A percentile compares a stretch with the other conserved stretches of the same genome.
phyloP scores from a whole-genome alignment of 2,888 invertebrate species.

The Limnephilus auricula region DNA sequence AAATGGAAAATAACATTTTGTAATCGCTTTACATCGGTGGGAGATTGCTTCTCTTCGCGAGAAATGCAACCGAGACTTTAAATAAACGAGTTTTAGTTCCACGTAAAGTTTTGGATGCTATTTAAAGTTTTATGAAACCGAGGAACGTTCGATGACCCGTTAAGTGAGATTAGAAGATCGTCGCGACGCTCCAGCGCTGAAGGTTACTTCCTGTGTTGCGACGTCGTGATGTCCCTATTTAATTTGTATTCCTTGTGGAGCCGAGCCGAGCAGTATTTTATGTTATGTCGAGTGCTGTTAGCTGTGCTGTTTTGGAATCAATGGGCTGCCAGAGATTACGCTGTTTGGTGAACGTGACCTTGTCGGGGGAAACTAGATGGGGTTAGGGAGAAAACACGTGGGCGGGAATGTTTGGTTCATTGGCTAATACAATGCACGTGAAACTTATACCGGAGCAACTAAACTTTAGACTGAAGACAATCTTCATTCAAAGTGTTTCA shows the following conservation, averaged over 20 bases:
- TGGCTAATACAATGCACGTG: neutral
- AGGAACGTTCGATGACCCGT: neutral
- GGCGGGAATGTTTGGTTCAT: neutral
- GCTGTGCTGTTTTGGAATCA: neutral
- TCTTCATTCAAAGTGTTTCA: neutral
- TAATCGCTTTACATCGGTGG: neutral
- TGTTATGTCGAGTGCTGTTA: constrained; percentile 11
- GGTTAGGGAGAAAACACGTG: neutral
- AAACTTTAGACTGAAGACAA: neutral
- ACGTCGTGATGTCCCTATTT: neutral
- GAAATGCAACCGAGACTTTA: neutral
- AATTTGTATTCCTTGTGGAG: constrained; percentile 16
- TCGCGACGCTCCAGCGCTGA: neutral
- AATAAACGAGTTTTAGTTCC: neutral
- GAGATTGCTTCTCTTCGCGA: neutral
- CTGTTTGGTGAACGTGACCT: neutral
- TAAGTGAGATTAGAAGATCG: neutral
- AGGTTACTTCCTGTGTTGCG: constrained; percentile 8
- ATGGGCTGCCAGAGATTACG: constrained; percentile 12
- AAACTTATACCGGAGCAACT: neutral
- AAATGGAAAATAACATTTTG: neutral
- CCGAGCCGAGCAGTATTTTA: neutral
- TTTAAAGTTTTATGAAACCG: constrained; percentile 29
- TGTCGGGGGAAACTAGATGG: neutral
- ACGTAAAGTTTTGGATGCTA: neutral